These are phyloP conservation scores for Lepidocolaptes lacrymiger DNA, from an alignment of 2,797 vertebrate genomes.

Conservation along the genomic window DNA sequence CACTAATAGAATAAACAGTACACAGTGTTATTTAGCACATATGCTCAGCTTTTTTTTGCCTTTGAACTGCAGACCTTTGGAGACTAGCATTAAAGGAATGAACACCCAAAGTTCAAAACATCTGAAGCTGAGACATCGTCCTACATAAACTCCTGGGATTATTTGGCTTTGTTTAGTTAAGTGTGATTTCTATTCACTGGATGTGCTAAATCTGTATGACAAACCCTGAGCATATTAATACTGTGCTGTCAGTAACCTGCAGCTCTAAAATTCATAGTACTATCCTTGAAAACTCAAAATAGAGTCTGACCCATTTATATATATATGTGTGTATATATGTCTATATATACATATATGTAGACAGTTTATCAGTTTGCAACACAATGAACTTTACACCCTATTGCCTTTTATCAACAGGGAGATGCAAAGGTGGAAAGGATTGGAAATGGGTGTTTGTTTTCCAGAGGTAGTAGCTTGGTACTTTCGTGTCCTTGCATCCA, in stretches of 20 bases:
- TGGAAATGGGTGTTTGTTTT: neutral
- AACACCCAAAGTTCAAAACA: neutral
- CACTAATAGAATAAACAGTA: conserved; percentile 44
- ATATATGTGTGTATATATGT: neutral
- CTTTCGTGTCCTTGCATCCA: neutral
- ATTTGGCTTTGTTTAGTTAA: neutral
- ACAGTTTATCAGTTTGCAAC: neutral
- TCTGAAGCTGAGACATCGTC: neutral
- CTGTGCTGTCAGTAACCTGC: neutral
- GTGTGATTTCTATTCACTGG: neutral
- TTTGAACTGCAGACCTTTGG: conserved; percentile 27
- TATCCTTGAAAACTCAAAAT: neutral
- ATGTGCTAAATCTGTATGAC: neutral
- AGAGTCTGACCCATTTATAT: neutral
- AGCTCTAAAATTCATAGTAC: neutral
- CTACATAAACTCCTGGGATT: neutral
- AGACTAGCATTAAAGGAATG: neutral
- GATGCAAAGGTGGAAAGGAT: neutral
- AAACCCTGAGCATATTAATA: neutral
- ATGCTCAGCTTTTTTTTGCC: neutral
- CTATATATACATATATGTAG: neutral
- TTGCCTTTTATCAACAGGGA: neutral
- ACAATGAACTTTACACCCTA: neutral
- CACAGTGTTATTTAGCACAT: conserved; percentile 20
- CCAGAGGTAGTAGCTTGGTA: neutral